Percentiles rank a stretch among this genome's conserved stretches.
Evolutionary conservation across 2,797 vertebrate species (phyloP).

Genomic region (Lates japonicus): DNA sequence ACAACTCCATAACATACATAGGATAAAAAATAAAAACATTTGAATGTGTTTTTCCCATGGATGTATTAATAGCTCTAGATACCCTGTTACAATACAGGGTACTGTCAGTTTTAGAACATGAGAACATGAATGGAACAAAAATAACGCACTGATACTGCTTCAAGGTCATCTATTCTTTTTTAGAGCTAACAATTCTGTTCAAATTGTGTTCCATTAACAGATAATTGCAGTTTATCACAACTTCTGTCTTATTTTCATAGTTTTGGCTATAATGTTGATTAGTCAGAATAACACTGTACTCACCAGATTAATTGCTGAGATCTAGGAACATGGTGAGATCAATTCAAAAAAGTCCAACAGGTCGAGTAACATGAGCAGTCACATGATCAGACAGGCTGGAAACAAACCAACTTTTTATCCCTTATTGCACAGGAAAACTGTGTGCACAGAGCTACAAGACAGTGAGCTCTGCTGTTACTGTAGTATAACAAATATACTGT

Average conservation of each 20-base stretch:
- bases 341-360: neutral
- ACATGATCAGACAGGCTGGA: neutral
- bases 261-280: neutral
- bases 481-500: neutral
- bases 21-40: neutral
- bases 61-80: no score
- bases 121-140: neutral
- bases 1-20: neutral
- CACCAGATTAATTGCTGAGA: neutral
- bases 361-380: neutral
- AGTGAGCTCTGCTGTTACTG: neutral
- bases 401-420: neutral
- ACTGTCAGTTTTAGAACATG: neutral
- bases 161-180: neutral
- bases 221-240: no score
- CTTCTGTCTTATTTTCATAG: neutral
- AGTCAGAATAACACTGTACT: neutral
- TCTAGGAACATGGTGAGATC: neutral
- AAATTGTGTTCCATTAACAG: neutral
- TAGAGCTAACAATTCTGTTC: neutral
- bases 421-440: neutral
- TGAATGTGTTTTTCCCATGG: neutral
- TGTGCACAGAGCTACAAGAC: neutral
- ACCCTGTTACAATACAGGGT: no score
- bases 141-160: neutral